A percentile compares a stretch with the other conserved stretches of the same genome.
phyloP scores from a whole-genome alignment of 2,888 invertebrate species.

The Clusia tigrina region DNA sequence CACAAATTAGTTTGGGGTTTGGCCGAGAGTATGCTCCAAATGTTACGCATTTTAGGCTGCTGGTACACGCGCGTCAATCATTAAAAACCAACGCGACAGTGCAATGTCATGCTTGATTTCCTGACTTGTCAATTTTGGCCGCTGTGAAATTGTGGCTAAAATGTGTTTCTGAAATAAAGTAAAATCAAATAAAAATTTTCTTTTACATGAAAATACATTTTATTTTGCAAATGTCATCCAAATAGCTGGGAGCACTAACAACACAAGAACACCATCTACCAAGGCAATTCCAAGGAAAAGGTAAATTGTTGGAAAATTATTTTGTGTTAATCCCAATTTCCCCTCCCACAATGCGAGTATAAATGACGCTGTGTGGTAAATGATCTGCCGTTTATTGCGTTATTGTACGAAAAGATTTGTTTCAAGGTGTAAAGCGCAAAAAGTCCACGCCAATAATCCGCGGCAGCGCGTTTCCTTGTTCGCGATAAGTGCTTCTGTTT shows the following conservation, averaged over 20 bases:
- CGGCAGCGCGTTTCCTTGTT: neutral
- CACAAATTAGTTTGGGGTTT: slow-evolving; percentile 53
- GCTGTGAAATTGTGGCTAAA: no score
- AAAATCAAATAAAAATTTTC: no score
- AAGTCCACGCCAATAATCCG: slow-evolving; percentile 13
- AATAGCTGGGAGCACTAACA: no score
- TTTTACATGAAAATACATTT: no score
- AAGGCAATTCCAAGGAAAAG: no score
- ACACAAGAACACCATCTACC: no score
- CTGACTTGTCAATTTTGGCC: slow-evolving; percentile 56
- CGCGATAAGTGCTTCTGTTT: slow-evolving; percentile 30
- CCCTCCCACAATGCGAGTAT: no score
- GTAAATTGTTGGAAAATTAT: neutral
- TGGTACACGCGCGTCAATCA: slow-evolving; percentile 41
- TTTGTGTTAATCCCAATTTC: neutral
- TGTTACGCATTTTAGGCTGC: slow-evolving; percentile 25
- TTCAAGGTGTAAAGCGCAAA: slow-evolving; percentile 42
- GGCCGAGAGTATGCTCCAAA: slow-evolving; percentile 35
- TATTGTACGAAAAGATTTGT: slow-evolving; percentile 36
- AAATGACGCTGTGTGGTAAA: neutral
- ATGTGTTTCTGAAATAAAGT: no score
- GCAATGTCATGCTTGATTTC: slow-evolving; percentile 63
- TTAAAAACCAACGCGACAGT: slow-evolving; percentile 44
- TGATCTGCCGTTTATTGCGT: slow-evolving; percentile 39
- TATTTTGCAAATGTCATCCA: no score